Base-by-base conservation (phyloP, 2,113 vertebrate genomes). In the Passer montanus region DNA sequence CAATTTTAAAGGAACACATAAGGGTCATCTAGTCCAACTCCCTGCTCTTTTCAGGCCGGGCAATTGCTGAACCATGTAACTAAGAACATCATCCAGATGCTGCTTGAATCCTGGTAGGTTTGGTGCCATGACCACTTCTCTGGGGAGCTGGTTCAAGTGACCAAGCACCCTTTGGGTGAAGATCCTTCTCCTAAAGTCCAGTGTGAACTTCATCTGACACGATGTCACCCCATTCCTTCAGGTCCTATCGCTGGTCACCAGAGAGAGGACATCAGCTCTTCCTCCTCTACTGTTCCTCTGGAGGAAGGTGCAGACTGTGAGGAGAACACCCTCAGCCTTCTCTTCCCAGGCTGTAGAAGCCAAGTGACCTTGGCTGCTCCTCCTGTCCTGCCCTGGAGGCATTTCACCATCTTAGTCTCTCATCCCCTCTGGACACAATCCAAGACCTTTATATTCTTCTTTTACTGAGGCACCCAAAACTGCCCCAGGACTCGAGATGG, bases 401-500 rank as follows among this genome's bases (percentile, higher is more conserved):
- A 17, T 52, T 39, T 39, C 22, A 44, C 22, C 18, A 14, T 13
- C 58, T n/a, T 58, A 27, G 13, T 30, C 28, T 21, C 28, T 22
- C 62, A 24, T 14, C 28, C n/a, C 26, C n/a, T 60, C 15, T 26
- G 37, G 23, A 58, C 50, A 30, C 13, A 11, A 7, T n/a, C 59
- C 13, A 52, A 58, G 8, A 30, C 5, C 24, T 70, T 77, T 37
- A 17, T 8, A 44, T 26, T 55, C 15, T 49, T 41, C 27, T 46
- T 39, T 3, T 24, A 37, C 1, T 62, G 28, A 49, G 4, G 5
- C 1, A 0, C 5, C 7, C 43, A 35, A 59, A 77, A 53, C 11
- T 35, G 21, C 11, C 10, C 39, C 8, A 16, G 15, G 15, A 27
- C 50, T 41, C 0, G 0, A 64, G 55, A 6, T 49, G 31, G 35